These are phyloP conservation scores for Sylvia atricapilla DNA, from an alignment of 2,113 vertebrate species.

Conservation along the genomic window DNA sequence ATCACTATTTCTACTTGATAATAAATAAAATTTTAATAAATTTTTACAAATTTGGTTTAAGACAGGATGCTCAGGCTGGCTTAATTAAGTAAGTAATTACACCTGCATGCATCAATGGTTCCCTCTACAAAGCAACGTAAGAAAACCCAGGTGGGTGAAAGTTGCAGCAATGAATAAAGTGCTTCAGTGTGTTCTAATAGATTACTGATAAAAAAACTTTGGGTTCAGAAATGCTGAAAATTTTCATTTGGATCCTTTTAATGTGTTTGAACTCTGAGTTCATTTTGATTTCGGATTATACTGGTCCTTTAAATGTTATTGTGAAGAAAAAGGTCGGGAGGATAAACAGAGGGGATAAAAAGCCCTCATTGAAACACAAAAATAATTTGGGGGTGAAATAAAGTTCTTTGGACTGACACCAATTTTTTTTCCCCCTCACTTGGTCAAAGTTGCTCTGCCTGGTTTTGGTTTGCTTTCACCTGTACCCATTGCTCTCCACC, in stretches of 20 bases:
- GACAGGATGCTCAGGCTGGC: background rate
- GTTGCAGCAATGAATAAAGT: accelerated
- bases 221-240: background rate
- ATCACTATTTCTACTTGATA: background rate
- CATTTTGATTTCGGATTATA: background rate
- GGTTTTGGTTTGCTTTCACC: background rate
- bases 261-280: background rate
- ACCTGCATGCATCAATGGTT: background rate
- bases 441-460: background rate
- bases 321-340: background rate
- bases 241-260: background rate
- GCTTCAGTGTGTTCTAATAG: background rate
- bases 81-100: background rate
- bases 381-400: background rate
- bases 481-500: background rate
- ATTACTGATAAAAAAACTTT: background rate
- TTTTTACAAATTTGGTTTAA: background rate
- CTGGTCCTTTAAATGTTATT: background rate
- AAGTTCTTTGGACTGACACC: background rate
- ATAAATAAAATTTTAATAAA: background rate
- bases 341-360: background rate
- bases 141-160: background rate
- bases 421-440: background rate
- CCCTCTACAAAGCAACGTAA: accelerated
- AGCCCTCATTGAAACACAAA: background rate